Percentiles rank a stretch among this genome's conserved stretches.
phyloP scores from a whole-genome alignment of 2,888 invertebrate genomes.

The Meteorus colon region DNA sequence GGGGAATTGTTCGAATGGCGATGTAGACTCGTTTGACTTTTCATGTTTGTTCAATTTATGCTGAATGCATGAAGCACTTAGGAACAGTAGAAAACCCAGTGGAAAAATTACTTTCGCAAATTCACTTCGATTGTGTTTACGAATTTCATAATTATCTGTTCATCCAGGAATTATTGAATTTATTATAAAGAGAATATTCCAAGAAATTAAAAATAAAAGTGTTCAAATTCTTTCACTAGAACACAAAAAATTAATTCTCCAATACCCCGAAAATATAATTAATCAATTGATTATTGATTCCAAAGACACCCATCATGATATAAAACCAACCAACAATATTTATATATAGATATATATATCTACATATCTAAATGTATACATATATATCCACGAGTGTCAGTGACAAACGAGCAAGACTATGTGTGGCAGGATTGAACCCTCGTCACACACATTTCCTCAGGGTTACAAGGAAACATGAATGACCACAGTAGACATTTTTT shows the following conservation, averaged over 20 bases:
- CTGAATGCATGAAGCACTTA: no score
- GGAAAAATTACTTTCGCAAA: no score
- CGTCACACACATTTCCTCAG: constrained; percentile 47
- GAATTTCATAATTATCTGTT: no score
- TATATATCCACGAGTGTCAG: constrained; percentile 56
- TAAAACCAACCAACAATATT: constrained; percentile 24
- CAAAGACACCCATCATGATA: not conserved
- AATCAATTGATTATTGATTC: not conserved
- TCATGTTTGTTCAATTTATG: no score
- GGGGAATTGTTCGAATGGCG: not conserved
- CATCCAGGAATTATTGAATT: no score
- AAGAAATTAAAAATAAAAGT: no score
- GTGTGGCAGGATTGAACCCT: constrained; percentile 56
- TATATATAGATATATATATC: not conserved
- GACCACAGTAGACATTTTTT: constrained; percentile 45
- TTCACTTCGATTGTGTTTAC: no score
- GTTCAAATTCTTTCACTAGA: no score
- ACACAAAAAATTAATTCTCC: not conserved
- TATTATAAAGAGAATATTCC: no score
- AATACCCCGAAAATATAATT: not conserved
- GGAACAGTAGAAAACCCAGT: no score
- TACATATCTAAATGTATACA: not conserved
- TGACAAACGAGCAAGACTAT: constrained; percentile 62
- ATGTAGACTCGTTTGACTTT: not conserved
- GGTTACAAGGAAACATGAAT: constrained; percentile 52